A percentile compares a stretch with the other conserved stretches of the same genome.
These are phyloP conservation scores for Microctenopoma stevenorrisi DNA, from an alignment of 2,797 vertebrate genomes.

Conservation along the genomic window DNA sequence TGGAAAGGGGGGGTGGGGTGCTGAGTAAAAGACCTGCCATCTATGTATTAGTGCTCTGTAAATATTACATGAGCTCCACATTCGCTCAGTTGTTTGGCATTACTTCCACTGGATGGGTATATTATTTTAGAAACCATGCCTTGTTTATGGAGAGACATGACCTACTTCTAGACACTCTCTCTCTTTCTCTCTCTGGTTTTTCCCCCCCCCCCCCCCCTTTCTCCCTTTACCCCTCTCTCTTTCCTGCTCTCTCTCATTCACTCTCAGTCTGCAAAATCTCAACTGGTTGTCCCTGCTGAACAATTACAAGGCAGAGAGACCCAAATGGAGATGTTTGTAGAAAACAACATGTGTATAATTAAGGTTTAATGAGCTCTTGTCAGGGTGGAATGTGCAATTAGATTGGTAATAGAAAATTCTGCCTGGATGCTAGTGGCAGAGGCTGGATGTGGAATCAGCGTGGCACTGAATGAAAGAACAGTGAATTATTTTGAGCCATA, in stretches of 20 bases:
- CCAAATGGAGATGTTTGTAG: slow-evolving; percentile 99
- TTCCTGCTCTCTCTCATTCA: slow-evolving; percentile 49
- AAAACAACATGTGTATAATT: slow-evolving; percentile 99
- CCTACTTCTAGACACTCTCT: slow-evolving; percentile 83
- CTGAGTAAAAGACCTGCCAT: slow-evolving; percentile 81
- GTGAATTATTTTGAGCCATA: slow-evolving; percentile 73
- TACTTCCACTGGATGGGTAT: slow-evolving; percentile 85
- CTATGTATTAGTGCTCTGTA: slow-evolving; percentile 87
- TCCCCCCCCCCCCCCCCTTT: slow-evolving; percentile 14
- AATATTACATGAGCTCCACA: slow-evolving; percentile 89
- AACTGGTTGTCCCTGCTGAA: slow-evolving; percentile 88
- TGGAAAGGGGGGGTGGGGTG: slow-evolving; percentile 33
- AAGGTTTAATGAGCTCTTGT: slow-evolving; percentile 99
- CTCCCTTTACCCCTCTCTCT: slow-evolving; percentile 18
- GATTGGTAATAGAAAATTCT: slow-evolving; percentile 88
- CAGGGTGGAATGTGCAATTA: slow-evolving; percentile 99
- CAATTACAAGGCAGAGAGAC: slow-evolving; percentile 93
- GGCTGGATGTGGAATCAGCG: slow-evolving; percentile 75
- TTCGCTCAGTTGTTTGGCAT: slow-evolving; percentile 83
- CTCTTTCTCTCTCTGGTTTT: slow-evolving; percentile 38
- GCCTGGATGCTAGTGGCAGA: slow-evolving; percentile 85
- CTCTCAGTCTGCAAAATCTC: slow-evolving; percentile 80
- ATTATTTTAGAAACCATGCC: slow-evolving; percentile 88
- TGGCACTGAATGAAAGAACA: slow-evolving; percentile 75
- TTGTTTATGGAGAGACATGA: slow-evolving; percentile 84